A percentile compares a stretch with the other conserved stretches of the same genome.
These are phyloP conservation scores for Ericerus pela DNA, from an alignment of 1,140 invertebrate species.

Conservation along the genomic window DNA sequence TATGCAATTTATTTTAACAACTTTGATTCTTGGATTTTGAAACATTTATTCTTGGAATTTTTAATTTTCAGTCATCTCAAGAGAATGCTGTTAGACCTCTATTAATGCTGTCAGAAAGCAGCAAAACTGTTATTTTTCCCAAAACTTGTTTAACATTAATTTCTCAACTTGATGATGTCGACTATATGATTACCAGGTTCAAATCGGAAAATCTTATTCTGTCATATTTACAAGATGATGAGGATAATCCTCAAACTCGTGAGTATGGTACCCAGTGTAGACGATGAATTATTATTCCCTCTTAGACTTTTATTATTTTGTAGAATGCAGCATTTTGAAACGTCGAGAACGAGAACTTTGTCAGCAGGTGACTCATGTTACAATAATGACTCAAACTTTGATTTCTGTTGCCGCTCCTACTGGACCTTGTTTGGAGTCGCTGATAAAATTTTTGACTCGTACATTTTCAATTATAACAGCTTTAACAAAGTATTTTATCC, in stretches of 20 bases:
- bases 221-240: constrained; percentile 7
- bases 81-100: constrained; percentile 11
- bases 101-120: constrained; percentile 16
- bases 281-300: no score
- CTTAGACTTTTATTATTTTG: no score
- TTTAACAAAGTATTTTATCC: constrained; percentile 22
- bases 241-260: neutral
- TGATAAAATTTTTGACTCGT: constrained; percentile 19
- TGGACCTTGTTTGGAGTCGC: constrained; percentile 18
- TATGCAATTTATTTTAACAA: no score
- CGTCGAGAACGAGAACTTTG: constrained; percentile 16
- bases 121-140: constrained; percentile 15
- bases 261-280: neutral
- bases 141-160: constrained; percentile 17
- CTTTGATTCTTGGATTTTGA: no score
- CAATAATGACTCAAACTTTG: constrained; percentile 18
- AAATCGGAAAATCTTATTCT: constrained; percentile 14
- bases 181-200: constrained; percentile 17
- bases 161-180: constrained; percentile 17
- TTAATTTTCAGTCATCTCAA: neutral
- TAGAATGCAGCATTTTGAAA: constrained; percentile 8
- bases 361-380: constrained; percentile 17
- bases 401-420: constrained; percentile 12
- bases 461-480: constrained; percentile 17
- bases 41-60: neutral